Evolutionary conservation across 2,113 vertebrate genomes (phyloP).

Genomic region (Microcebus griseorufus): DNA sequence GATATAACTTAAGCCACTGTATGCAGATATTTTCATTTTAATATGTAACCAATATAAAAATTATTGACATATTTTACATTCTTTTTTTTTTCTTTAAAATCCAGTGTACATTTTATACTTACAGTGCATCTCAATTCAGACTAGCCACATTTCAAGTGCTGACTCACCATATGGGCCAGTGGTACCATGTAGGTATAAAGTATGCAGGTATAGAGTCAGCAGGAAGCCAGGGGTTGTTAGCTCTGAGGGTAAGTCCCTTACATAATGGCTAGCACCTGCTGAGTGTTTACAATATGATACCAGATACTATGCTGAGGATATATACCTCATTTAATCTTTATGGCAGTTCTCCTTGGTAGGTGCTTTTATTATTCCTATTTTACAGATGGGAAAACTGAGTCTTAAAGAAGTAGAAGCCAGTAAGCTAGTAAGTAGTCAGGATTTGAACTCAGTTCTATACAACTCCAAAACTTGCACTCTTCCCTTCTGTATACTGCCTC

Average conservation of each 20-base stretch:
- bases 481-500: background rate
- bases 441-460: background rate
- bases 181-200: fast-evolving
- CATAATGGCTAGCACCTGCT: background rate
- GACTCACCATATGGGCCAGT: background rate
- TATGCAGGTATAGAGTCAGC: background rate
- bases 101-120: background rate
- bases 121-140: background rate
- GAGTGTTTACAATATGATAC: background rate
- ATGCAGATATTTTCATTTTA: background rate
- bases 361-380: background rate
- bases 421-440: background rate
- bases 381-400: background rate
- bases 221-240: background rate
- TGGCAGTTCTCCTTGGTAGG: background rate
- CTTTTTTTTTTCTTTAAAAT: background rate
- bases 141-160: background rate
- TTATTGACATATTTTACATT: background rate
- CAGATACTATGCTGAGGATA: background rate
- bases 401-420: background rate
- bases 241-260: background rate
- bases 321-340: background rate
- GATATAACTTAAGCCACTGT: background rate
- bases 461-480: background rate
- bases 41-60: background rate